Evolutionary conservation across 2,888 invertebrate species (phyloP).

Genomic region (Drosophila tanythrix): DNA sequence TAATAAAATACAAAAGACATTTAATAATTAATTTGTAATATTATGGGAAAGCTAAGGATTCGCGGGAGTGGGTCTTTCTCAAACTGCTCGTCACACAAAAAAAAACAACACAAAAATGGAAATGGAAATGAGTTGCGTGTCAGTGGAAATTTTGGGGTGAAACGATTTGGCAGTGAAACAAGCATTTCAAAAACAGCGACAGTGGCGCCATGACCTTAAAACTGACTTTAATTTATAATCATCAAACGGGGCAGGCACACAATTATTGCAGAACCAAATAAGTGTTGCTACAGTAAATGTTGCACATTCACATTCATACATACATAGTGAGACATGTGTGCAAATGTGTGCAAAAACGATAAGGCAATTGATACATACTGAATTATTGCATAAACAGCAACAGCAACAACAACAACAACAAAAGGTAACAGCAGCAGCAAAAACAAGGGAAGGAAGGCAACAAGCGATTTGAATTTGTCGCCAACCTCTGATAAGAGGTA

Average conservation of each 20-base stretch:
- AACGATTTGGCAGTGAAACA: slow-evolving; percentile 50
- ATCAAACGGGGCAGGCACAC: slow-evolving; percentile 36
- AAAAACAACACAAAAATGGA: background rate
- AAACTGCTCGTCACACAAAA: background rate
- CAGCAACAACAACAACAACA: slow-evolving; percentile 27
- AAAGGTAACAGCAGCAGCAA: background rate
- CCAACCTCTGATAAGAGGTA: slow-evolving; percentile 49
- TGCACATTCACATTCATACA: slow-evolving; percentile 7
- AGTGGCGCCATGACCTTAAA: slow-evolving; percentile 62
- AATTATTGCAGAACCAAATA: slow-evolving; percentile 1
- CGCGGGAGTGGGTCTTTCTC: background rate
- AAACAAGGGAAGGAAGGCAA: slow-evolving; percentile 17
- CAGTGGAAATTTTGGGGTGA: slow-evolving; percentile 25
- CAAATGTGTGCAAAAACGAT: slow-evolving; percentile 33
- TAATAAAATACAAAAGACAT: background rate
- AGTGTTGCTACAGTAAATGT: slow-evolving; percentile 3
- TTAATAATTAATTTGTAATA: background rate
- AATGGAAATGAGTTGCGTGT: background rate
- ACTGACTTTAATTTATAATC: slow-evolving; percentile 26
- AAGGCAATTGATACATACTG: slow-evolving; percentile 41
- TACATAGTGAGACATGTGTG: slow-evolving; percentile 5
- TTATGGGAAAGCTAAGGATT: background rate
- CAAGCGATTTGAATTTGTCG: slow-evolving; percentile 44
- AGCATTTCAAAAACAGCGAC: slow-evolving; percentile 46
- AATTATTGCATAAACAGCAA: slow-evolving; percentile 57